Evolutionary conservation across 1,140 invertebrate species (phyloP).

Genomic region (Sarcophaga bullata): DNA sequence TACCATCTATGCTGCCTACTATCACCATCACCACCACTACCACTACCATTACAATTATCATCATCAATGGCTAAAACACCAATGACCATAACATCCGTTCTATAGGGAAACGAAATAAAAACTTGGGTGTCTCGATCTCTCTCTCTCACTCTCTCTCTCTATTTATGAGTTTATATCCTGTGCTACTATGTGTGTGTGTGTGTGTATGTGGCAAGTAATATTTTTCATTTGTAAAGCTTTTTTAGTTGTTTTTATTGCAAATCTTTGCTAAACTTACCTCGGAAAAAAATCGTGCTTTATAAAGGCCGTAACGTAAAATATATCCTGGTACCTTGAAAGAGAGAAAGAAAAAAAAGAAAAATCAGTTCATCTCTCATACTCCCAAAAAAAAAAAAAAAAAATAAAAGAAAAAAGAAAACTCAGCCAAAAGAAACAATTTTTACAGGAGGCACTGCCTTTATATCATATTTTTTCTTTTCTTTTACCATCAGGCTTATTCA

Average conservation of each 20-base stretch:
- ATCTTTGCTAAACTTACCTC: not conserved
- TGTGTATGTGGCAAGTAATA: constrained; percentile 2
- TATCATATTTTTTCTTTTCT: not conserved
- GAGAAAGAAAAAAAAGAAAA: not conserved
- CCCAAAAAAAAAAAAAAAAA: not conserved
- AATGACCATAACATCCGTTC: constrained; percentile 24
- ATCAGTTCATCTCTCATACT: too few relatives aligned
- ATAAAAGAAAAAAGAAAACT: not conserved
- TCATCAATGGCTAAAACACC: constrained; percentile 17
- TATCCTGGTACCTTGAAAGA: not conserved
- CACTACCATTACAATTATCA: constrained; percentile 1
- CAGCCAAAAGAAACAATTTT: not conserved
- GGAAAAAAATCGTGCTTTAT: constrained; percentile 14
- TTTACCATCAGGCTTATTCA: not conserved
- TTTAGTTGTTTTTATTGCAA: not conserved
- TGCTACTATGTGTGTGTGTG: not conserved
- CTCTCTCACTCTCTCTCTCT: not conserved
- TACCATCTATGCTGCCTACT: not conserved
- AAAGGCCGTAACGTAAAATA: constrained; percentile 27
- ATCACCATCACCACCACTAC: not conserved
- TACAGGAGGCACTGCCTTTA: not conserved
- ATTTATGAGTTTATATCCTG: too few relatives aligned
- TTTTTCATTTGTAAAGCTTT: constrained; percentile 10
- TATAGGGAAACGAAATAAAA: constrained; percentile 7
- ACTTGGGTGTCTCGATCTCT: too few relatives aligned